These are phyloP conservation scores for Caenorhabditis parvicauda DNA, from an alignment of 2,888 invertebrate genomes.

Conservation along the genomic window DNA sequence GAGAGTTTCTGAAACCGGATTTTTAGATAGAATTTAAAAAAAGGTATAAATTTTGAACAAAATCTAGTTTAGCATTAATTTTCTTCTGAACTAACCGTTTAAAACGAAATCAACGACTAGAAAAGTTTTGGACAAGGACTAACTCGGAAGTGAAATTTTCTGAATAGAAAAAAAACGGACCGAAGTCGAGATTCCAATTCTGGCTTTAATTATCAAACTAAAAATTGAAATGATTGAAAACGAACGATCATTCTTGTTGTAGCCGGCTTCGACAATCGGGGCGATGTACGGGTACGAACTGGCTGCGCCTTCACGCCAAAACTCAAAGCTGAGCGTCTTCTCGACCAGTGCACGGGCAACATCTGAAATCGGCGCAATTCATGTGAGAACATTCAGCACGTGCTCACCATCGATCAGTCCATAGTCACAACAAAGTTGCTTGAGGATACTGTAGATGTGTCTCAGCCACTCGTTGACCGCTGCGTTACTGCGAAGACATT, in stretches of 20 bases:
- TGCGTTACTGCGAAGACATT: no score
- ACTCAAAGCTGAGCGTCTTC: slow-evolving; percentile 25
- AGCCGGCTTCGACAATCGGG: slow-evolving; percentile 19
- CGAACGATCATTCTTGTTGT: slow-evolving; percentile 3
- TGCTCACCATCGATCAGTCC: neutral
- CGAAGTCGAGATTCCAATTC: neutral
- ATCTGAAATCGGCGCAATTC: slow-evolving; percentile 12
- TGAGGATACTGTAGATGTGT: slow-evolving; percentile 9
- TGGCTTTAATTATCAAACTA: neutral
- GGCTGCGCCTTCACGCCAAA: slow-evolving; percentile 16
- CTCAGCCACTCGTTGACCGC: no score
- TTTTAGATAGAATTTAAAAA: neutral
- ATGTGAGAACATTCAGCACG: neutral
- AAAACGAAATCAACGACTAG: neutral
- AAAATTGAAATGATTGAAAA: no score
- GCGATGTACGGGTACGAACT: slow-evolving; percentile 44
- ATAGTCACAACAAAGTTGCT: slow-evolving; percentile 4
- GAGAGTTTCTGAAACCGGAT: slow-evolving; percentile 1
- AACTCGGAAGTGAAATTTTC: no score
- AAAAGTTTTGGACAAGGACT: no score
- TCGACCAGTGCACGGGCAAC: slow-evolving; percentile 27
- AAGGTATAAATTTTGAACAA: neutral
- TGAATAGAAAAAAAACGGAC: neutral
- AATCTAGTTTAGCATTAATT: neutral
- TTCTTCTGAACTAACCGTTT: neutral